phyloP scores from a whole-genome alignment of 2,113 vertebrate genomes.

The Osmerus mordax region DNA sequence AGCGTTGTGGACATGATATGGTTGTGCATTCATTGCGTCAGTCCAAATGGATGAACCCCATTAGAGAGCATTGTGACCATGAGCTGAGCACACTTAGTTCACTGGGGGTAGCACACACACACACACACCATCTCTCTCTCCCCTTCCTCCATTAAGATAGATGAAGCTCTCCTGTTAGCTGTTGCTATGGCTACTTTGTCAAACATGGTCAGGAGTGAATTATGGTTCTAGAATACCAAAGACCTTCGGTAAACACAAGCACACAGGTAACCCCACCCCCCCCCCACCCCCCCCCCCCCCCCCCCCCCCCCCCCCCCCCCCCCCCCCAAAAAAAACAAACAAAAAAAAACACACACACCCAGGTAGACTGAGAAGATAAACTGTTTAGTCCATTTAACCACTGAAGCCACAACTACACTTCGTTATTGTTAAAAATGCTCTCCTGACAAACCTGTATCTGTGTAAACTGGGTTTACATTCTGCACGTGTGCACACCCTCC shows the following conservation, averaged over 20 bases:
- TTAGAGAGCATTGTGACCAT: neutral
- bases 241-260: neutral
- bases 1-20: neutral
- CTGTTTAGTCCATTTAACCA: neutral
- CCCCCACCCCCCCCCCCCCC: neutral
- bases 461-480: too few species aligned
- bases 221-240: slow-evolving; percentile 18
- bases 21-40: neutral
- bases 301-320: neutral
- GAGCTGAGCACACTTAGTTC: neutral
- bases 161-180: slow-evolving; percentile 31
- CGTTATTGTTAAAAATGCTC: neutral
- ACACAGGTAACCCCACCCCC: neutral
- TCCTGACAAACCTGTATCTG: neutral
- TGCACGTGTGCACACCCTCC: neutral
- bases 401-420: neutral
- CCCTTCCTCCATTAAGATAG: slow-evolving; percentile 43
- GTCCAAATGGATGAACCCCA: slow-evolving; percentile 3
- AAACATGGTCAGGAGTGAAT: slow-evolving; percentile 35
- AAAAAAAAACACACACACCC: slow-evolving; percentile 12
- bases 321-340: neutral
- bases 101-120: neutral
- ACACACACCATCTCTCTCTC: slow-evolving; percentile 1
- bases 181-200: slow-evolving; percentile 54
- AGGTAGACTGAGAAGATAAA: neutral